Evolutionary conservation across 2,797 vertebrate genomes (phyloP), one percentile per base, ranked within the genome.

Genomic region (Ctenochaetus hawaiiensis): DNA sequence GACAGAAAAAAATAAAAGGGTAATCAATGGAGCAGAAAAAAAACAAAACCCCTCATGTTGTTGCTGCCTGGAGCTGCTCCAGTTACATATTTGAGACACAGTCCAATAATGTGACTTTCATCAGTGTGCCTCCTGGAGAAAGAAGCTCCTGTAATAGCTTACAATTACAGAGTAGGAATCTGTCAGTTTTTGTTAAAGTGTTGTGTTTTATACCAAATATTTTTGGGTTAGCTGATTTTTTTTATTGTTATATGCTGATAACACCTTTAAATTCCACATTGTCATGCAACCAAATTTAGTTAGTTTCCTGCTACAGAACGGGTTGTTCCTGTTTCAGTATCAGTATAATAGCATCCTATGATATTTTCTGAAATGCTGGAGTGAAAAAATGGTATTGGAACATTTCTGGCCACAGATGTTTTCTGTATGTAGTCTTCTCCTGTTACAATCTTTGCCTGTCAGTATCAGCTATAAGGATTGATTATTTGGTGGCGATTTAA

Each of bases 51-150:
- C 37, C 58, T 88, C 86, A 75, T 78, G 77, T 77, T 69, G 44
- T 64, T 73, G 72, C 34, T 49, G 64, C 79, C 80, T 45, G 26
- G 66, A 78, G 74, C 60, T 54, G 44, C 60, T 75, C n/a, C 68
- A 44, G 69, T 71, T 63, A 67, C 62, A 75, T 81, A 67, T 86
- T 64, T 62, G 66, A 77, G 67, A 80, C 60, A 0, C 10, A 34
- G 77, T 82, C 60, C 56, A 83, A 51, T 81, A 78, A 83, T 87
- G 81, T 84, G 20, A 39, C 60, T 39, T 74, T 75, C 53, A 72
- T 7, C 70, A 17, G 34, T 23, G 22, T 76, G 57, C 59, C 60
- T 61, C 9, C 20, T 2, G 43, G 57, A 37, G 59, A 71, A 58
- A 56, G 22, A 56, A 8, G 11, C 11, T 81, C 80, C 56, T 58